Evolutionary conservation across 1,140 invertebrate genomes (phyloP), one percentile per base, ranked within the genome.

Genomic region (Drosophila auraria): DNA sequence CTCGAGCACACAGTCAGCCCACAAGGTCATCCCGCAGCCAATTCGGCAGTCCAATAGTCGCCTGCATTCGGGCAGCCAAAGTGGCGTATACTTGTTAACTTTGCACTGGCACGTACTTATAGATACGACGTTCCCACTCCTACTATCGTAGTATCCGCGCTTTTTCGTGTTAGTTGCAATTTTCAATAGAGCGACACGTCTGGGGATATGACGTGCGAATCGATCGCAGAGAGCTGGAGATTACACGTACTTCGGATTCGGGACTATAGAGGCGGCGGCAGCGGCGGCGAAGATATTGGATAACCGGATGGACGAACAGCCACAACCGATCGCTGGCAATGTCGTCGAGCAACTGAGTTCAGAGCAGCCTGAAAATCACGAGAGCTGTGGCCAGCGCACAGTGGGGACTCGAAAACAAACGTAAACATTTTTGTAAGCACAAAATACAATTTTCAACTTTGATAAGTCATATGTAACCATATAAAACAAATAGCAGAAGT

Each of bases 141-240:
- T 30, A 36, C 60, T 20, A 20, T 60, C 51, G 36, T 75, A 49
- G 40, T 50, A 73, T 63, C 66, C 73, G 76, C 75, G 62, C 36
- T 59, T 73, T 66, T 54, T 54, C 50, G 49, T 63, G 47, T 49
- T 60, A 54, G 68, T 80, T 76, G 60, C 76, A 77, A 75, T 71
- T 76, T 69, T 81, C 81, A 90, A 89, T 90, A 74, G 86, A 76
- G 61, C 73, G 57, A 89, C 86, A 89, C 84, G 84, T 89, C 86
- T 90, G 63, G 70, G 63, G 82, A 84, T 57, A 57, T 89, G 84
- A 89, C 83, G 83, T 89, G 70, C 87, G 60, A 60, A 78, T 68
- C 73, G 86, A 90, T 89, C 83, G 59, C 58, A 56, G 53, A 54
- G 44, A 47, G 64, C 38, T 44, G 27, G 17, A 61, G 74, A 78